These are phyloP conservation scores for Pangasianodon gigas DNA, from an alignment of 2,113 vertebrate genomes.

Conservation along the genomic window DNA sequence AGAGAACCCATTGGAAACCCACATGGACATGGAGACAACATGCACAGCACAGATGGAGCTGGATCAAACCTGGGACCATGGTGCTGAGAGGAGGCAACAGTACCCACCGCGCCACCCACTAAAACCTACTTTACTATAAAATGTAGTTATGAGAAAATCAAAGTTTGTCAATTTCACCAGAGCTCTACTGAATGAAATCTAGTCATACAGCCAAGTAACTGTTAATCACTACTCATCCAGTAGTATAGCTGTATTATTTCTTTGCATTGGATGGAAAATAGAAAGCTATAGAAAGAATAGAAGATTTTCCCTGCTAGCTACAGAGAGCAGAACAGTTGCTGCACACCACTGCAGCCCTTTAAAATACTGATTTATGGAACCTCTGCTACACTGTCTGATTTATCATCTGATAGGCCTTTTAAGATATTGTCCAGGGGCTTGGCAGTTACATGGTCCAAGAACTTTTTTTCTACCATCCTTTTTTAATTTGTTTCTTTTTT, in stretches of 20 bases:
- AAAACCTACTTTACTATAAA: neutral
- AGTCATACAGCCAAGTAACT: neutral
- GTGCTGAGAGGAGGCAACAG: neutral
- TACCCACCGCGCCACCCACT: neutral
- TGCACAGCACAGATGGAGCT: neutral
- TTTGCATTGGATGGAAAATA: neutral
- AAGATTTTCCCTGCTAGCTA: slow-evolving; percentile 6
- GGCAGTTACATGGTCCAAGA: slow-evolving; percentile 48
- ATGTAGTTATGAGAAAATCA: neutral
- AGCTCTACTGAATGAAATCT: neutral
- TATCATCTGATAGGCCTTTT: slow-evolving; percentile 57
- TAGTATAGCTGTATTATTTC: neutral
- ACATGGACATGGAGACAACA: neutral
- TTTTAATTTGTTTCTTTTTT: slow-evolving; percentile 50
- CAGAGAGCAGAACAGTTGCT: slow-evolving; percentile 48
- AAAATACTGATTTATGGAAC: slow-evolving; percentile 58
- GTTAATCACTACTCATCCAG: neutral
- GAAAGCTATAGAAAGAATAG: neutral
- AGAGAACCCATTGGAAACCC: neutral
- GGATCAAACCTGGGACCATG: neutral
- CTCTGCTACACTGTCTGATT: slow-evolving; percentile 54
- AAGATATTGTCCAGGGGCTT: slow-evolving; percentile 60
- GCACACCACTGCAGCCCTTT: slow-evolving; percentile 36
- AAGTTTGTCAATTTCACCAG: neutral
- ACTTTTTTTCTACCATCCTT: slow-evolving; percentile 43